phyloP scores from a whole-genome alignment of 2,888 invertebrate species.

The Hofmannophila pseudospretella region DNA sequence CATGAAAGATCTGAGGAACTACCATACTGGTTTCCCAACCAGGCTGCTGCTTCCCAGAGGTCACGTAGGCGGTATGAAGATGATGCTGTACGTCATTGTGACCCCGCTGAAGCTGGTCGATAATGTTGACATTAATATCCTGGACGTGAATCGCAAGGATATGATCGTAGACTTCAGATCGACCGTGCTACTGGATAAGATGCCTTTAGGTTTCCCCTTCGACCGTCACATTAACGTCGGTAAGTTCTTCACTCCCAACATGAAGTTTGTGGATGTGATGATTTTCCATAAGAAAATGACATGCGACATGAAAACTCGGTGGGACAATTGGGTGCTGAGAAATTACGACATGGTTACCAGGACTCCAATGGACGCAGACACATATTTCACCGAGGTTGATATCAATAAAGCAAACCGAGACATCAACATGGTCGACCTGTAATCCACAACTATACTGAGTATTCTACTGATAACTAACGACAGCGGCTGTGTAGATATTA shows the following conservation, averaged over 20 bases:
- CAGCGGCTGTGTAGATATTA: background rate
- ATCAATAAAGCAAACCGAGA: conserved; percentile 26
- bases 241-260: conserved; percentile 82
- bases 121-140: conserved; percentile 46
- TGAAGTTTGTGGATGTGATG: conserved; percentile 80
- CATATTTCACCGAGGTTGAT: conserved; percentile 47
- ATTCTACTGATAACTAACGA: background rate
- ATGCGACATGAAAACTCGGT: conserved; percentile 64
- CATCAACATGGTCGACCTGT: conserved; percentile 13
- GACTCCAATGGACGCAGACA: conserved; percentile 40
- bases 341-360: conserved; percentile 46
- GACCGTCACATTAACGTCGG: conserved; percentile 80
- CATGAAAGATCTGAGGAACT: conserved; percentile 54
- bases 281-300: conserved; percentile 79
- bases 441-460: background rate
- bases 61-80: conserved; percentile 80
- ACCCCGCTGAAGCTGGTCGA: conserved; percentile 71
- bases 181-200: conserved; percentile 75
- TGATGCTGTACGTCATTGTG: conserved; percentile 81
- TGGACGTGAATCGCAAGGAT: conserved; percentile 67
- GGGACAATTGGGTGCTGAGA: conserved; percentile 54
- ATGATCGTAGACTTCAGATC: conserved; percentile 53
- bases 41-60: conserved; percentile 86
- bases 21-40: conserved; percentile 83
- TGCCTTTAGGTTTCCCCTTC: conserved; percentile 85